These are phyloP conservation scores for Andrena hattorfiana DNA, from an alignment of 2,888 invertebrate species.

Conservation along the genomic window DNA sequence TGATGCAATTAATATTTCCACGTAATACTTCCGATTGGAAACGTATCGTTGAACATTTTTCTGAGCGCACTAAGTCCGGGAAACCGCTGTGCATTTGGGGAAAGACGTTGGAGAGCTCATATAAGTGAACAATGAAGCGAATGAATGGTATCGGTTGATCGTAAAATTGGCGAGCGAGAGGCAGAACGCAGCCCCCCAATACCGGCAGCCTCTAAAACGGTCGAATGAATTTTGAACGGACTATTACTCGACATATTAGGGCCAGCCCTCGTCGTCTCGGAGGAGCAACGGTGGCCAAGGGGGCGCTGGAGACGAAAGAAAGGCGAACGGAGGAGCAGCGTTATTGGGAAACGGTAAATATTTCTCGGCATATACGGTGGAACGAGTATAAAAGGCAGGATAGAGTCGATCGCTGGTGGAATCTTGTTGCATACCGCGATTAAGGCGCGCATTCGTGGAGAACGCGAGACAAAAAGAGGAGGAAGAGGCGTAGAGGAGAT, in stretches of 20 bases:
- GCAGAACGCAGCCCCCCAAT: slow-evolving; percentile 5
- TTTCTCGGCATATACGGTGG: slow-evolving; percentile 62
- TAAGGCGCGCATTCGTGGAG: slow-evolving; percentile 41
- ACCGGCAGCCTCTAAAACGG: slow-evolving; percentile 32
- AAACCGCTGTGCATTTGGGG: background rate
- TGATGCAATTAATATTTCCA: no score
- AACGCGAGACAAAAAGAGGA: background rate
- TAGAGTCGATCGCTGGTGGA: slow-evolving; percentile 54
- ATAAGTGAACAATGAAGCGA: background rate
- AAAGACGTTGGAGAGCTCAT: background rate
- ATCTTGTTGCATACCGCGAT: slow-evolving; percentile 64
- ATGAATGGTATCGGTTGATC: background rate
- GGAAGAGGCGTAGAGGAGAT: background rate
- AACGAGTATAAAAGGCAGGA: slow-evolving; percentile 60
- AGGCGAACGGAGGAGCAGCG: slow-evolving; percentile 57
- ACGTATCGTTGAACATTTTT: background rate
- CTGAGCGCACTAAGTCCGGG: background rate
- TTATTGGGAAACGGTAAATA: slow-evolving; percentile 78
- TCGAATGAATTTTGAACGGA: slow-evolving; percentile 74
- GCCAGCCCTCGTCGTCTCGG: background rate
- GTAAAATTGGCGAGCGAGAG: slow-evolving; percentile 19
- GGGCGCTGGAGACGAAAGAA: slow-evolving; percentile 14
- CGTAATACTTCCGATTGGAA: background rate
- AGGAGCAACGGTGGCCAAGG: slow-evolving; percentile 3
- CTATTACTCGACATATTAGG: slow-evolving; percentile 69